Conservation (phyloP, 2,113 vertebrate genomes). For the Xyliphius kryptos region DNA sequence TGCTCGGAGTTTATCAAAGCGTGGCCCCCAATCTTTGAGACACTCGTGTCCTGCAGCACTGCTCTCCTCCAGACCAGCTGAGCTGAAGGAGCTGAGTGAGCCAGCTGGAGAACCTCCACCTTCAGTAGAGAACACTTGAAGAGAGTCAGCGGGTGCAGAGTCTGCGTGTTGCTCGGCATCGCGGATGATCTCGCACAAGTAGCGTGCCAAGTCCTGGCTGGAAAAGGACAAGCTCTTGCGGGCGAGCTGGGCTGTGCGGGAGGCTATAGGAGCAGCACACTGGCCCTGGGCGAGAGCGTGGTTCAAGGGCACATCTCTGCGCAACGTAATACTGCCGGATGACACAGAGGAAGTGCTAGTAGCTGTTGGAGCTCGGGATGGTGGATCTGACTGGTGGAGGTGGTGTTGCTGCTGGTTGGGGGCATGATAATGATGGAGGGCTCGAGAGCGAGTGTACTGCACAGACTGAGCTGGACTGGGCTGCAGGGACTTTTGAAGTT, state of each 20-base stretch:
- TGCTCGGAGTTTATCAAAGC: conserved; percentile 74
- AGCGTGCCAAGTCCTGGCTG: conserved; percentile 64
- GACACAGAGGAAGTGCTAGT: conserved; percentile 34
- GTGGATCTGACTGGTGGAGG: conserved; percentile 47
- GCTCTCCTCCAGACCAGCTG: conserved; percentile 57
- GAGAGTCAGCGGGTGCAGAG: conserved; percentile 63
- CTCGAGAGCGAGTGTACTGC: conserved; percentile 60
- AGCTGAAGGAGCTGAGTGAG: conserved; percentile 75
- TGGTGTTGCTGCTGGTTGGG: conserved; percentile 48
- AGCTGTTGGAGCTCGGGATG: conserved; percentile 45
- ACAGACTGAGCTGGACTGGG: conserved; percentile 69
- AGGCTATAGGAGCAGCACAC: conserved; percentile 25
- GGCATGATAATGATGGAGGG: conserved; percentile 54
- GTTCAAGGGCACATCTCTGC: conserved; percentile 63
- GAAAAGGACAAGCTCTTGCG: conserved; percentile 59
- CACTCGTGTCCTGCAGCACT: conserved; percentile 53
- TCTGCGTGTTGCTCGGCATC: conserved; percentile 62
- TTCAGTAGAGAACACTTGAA: conserved; percentile 74
- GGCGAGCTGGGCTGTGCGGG: conserved; percentile 46
- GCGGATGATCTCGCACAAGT: conserved; percentile 66
- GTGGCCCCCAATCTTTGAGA: conserved; percentile 74
- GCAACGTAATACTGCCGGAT: conserved; percentile 48
- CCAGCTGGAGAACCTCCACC: conserved; percentile 68
- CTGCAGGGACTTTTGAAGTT: conserved; percentile 79
- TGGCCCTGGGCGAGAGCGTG: conserved; percentile 59